Percentiles rank a stretch among this genome's conserved stretches.
Conservation (phyloP, 2,797 vertebrate species). For the Anniella stebbinsi region DNA sequence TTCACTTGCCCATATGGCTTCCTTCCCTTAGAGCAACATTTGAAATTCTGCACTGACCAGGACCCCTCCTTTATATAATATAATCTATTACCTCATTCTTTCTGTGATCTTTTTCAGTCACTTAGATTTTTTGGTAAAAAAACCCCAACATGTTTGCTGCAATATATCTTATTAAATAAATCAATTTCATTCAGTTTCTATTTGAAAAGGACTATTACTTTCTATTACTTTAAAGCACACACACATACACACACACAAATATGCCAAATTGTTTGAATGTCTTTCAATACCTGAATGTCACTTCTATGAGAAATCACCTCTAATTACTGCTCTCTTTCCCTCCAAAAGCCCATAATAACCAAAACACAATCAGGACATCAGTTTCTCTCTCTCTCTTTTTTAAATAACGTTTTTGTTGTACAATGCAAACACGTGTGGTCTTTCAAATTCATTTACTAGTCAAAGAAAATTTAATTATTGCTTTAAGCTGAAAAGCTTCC, state of each 20-base stretch:
- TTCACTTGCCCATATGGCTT: neutral
- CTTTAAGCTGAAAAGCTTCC: constrained; percentile 62
- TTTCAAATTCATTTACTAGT: constrained; percentile 22
- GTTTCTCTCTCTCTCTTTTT: constrained; percentile 7
- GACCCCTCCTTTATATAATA: neutral
- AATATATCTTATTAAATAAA: constrained; percentile 68
- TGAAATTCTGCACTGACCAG: constrained; percentile 39
- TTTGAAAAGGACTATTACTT: constrained; percentile 55
- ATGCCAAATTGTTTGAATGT: constrained; percentile 39
- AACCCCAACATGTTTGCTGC: constrained; percentile 17
- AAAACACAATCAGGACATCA: constrained; percentile 47
- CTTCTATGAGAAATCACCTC: constrained; percentile 16
- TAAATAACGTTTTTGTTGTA: neutral
- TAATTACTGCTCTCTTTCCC: neutral
- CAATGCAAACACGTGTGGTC: neutral
- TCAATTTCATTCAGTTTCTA: constrained; percentile 46
- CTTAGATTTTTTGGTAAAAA: neutral
- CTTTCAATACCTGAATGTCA: constrained; percentile 34
- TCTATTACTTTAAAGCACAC: constrained; percentile 46
- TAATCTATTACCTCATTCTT: constrained; percentile 28
- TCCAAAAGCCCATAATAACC: constrained; percentile 18
- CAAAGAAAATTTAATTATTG: constrained; percentile 60
- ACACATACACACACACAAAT: constrained; percentile 45
- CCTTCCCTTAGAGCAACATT: neutral
- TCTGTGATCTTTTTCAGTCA: constrained; percentile 55